Evolutionary conservation across 2,797 vertebrate species (phyloP).

Genomic region (Notolepis coatsorum): DNA sequence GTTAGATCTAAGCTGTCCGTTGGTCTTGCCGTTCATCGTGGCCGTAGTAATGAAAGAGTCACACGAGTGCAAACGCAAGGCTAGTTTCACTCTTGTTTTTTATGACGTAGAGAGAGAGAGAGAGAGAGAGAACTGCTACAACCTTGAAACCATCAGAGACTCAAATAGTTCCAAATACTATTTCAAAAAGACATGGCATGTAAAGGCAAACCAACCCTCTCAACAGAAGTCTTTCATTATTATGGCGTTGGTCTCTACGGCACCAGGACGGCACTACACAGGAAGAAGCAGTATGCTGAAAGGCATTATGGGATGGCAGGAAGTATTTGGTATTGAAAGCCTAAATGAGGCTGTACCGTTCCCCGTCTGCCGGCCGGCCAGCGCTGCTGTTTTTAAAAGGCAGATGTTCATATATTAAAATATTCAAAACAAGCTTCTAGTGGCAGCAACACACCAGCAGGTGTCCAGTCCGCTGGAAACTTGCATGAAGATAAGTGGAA

Average conservation of each 20-base stretch:
- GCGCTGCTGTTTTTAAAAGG: conserved; percentile 32
- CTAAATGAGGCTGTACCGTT: conserved; percentile 69
- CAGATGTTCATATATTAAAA: conserved; percentile 18
- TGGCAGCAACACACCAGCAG: conserved; percentile 1
- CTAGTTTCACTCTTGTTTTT: conserved; percentile 44
- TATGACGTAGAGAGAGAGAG: conserved; percentile 42
- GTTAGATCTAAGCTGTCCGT: conserved; percentile 29
- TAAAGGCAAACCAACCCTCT: conserved; percentile 38
- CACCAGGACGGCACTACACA: conserved; percentile 21
- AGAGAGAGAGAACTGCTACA: conserved; percentile 47
- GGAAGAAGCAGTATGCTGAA: conserved; percentile 5
- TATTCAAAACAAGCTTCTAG: conserved; percentile 20
- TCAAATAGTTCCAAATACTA: conserved; percentile 42
- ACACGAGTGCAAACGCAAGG: conserved; percentile 61
- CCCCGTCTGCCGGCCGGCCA: conserved; percentile 58
- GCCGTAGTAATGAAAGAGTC: conserved; percentile 40
- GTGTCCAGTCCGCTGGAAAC: neutral
- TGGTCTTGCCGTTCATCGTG: conserved; percentile 21
- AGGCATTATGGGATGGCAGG: conserved; percentile 60
- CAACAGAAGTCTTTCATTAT: conserved; percentile 53
- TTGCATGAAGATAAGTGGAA: neutral
- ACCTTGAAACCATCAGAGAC: conserved; percentile 23
- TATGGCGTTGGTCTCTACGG: conserved; percentile 46
- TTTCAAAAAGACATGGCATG: conserved; percentile 36
- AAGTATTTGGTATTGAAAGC: conserved; percentile 72